Conservation (phyloP, 2,888 invertebrate species). For the Diaphora mendica region DNA sequence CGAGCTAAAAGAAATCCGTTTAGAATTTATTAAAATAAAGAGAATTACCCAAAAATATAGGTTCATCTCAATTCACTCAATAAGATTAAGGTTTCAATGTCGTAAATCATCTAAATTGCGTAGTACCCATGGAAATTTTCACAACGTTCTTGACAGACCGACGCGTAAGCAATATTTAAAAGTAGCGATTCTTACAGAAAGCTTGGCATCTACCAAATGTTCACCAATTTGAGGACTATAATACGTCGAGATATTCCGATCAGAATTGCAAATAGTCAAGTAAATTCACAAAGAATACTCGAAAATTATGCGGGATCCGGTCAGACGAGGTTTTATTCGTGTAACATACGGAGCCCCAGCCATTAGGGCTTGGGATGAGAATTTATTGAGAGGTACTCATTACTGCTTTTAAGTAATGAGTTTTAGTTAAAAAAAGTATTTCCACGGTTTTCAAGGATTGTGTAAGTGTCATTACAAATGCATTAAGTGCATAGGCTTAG, state of each 20-base stretch:
- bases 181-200: conserved; percentile 42
- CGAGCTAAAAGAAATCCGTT: not conserved
- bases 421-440: conserved; percentile 28
- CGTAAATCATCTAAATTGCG: conserved; percentile 41
- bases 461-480: not conserved
- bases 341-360: conserved; percentile 58
- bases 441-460: not conserved
- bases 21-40: conserved; percentile 14
- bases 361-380: conserved; percentile 54
- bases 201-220: conserved; percentile 48
- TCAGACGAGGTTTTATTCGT: conserved; percentile 60
- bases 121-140: conserved; percentile 42
- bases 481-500: not conserved
- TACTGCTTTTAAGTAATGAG: conserved; percentile 47
- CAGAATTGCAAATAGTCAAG: conserved; percentile 75
- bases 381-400: conserved; percentile 56
- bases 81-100: conserved; percentile 27
- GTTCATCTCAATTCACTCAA: conserved; percentile 14
- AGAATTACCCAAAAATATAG: conserved; percentile 6
- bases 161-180: conserved; percentile 51
- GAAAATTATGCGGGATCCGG: conserved; percentile 73
- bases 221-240: conserved; percentile 50
- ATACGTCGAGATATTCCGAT: conserved; percentile 57
- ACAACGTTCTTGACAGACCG: conserved; percentile 30
- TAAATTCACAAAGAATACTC: conserved; percentile 78